Evolutionary conservation across 2,797 vertebrate species (phyloP).

Genomic region (Psittacula echo): DNA sequence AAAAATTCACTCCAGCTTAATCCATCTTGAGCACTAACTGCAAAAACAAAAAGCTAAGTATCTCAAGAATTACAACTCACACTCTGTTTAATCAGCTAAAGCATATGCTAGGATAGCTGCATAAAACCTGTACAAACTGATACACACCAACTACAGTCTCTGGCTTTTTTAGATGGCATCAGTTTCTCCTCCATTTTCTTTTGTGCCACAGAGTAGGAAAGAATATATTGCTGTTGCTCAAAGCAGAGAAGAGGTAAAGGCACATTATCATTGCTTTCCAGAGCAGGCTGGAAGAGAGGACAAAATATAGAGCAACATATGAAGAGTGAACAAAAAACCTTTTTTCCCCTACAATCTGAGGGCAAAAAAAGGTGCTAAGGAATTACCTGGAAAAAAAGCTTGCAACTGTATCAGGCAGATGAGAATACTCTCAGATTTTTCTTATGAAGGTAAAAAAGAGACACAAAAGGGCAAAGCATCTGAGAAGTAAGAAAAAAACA

Average conservation of each 20-base stretch:
- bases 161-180: background rate
- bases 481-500: background rate
- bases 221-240: background rate
- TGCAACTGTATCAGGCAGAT: background rate
- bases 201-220: background rate
- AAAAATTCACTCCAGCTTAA: background rate
- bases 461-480: background rate
- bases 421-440: background rate
- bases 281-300: background rate
- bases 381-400: background rate
- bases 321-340: background rate
- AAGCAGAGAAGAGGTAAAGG: background rate
- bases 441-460: background rate
- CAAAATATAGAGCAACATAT: background rate
- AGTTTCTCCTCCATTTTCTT: background rate
- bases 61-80: background rate
- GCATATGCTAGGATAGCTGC: background rate
- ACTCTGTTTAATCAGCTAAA: background rate
- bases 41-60: background rate
- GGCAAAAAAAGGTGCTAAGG: background rate
- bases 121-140: background rate
- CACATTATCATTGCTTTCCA: background rate
- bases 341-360: background rate
- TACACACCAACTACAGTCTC: background rate
- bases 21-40: background rate